phyloP scores from a whole-genome alignment of 2,888 invertebrate genomes.

The Drosophila vallismaia region DNA sequence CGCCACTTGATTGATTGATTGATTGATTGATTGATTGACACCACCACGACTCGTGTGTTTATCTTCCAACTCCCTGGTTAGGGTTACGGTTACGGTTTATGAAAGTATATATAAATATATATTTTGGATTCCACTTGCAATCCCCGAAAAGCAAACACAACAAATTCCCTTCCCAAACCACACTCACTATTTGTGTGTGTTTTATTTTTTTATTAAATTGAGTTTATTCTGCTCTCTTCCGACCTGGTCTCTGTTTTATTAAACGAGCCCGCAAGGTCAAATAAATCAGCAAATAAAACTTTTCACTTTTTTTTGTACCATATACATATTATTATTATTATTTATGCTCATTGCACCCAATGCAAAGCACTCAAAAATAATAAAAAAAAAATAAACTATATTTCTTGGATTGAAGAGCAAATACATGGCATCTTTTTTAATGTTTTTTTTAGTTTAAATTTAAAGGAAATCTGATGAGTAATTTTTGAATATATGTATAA shows the following conservation, averaged over 20 bases:
- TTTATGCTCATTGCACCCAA: conserved; percentile 31
- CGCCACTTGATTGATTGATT: conserved; percentile 74
- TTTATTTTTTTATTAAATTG: conserved; percentile 39
- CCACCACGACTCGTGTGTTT: conserved; percentile 2
- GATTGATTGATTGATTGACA: conserved; percentile 68
- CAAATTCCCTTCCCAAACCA: conserved; percentile 1
- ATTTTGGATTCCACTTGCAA: no score
- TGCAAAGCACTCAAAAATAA: conserved; percentile 13
- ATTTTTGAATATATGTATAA: neutral
- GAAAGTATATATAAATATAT: no score
- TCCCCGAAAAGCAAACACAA: no score
- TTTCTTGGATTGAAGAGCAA: neutral
- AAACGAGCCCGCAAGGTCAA: conserved; percentile 68
- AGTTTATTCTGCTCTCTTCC: conserved; percentile 8
- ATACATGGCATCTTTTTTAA: neutral
- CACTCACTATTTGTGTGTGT: neutral
- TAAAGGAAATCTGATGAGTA: neutral
- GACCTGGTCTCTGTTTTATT: conserved; percentile 22
- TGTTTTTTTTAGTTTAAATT: neutral
- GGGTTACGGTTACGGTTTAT: no score
- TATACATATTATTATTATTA: conserved; percentile 23
- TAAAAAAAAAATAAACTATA: conserved; percentile 6
- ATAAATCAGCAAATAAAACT: conserved; percentile 63
- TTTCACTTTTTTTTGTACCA: conserved; percentile 29
- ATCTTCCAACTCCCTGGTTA: no score